Percentiles rank a stretch among this genome's conserved stretches.
Evolutionary conservation across 2,888 invertebrate genomes (phyloP).

Genomic region (Ophonus ardosiacus): DNA sequence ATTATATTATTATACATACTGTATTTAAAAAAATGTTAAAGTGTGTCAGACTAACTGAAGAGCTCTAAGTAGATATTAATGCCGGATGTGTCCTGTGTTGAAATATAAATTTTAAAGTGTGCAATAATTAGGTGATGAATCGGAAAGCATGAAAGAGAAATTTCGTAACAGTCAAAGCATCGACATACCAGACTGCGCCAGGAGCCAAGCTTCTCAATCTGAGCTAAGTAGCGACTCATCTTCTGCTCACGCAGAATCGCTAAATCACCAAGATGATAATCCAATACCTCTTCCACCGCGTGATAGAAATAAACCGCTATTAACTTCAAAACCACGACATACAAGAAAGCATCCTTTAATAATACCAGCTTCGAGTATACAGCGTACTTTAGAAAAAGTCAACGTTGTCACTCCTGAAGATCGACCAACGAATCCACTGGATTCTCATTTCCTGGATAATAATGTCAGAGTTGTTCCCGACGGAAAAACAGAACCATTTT

Average conservation of each 20-base stretch:
- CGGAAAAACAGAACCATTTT: conserved; percentile 66
- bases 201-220: conserved; percentile 13
- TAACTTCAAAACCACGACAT: conserved; percentile 83
- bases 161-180: conserved; percentile 44
- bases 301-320: conserved; percentile 82
- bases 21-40: no score
- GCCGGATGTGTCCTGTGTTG: not conserved
- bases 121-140: conserved; percentile 37
- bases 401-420: conserved; percentile 75
- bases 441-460: conserved; percentile 71
- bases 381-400: conserved; percentile 81
- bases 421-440: conserved; percentile 65
- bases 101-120: conserved; percentile 1
- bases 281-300: conserved; percentile 89
- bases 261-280: conserved; percentile 76
- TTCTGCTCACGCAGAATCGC: conserved; percentile 5
- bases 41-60: no score
- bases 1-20: no score
- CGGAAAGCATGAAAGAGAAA: conserved; percentile 24
- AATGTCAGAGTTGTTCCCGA: conserved; percentile 66
- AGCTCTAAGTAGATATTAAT: no score
- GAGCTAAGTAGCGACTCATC: conserved; percentile 29
- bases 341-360: conserved; percentile 90
- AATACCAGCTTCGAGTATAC: conserved; percentile 82
- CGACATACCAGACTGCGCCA: conserved; percentile 52